A percentile compares a stretch with the other conserved stretches of the same genome.
Evolutionary conservation across 2,113 vertebrate genomes (phyloP).

Genomic region (Stomatorhinus ivindoensis): DNA sequence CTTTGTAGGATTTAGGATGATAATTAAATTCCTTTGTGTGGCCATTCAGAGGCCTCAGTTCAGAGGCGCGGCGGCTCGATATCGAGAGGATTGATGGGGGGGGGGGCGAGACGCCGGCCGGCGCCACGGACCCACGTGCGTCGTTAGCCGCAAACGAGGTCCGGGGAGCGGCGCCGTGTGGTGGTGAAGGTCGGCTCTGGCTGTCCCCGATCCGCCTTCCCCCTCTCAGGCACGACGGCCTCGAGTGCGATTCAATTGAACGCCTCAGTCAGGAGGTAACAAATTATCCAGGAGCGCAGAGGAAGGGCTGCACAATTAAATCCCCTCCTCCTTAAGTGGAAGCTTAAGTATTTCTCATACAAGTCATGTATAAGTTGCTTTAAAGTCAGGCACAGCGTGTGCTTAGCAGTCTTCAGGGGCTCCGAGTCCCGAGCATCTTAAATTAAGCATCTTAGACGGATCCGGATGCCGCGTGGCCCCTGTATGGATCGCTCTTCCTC

Average conservation of each 20-base stretch:
- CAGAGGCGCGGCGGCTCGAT: neutral
- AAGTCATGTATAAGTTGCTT: conserved; percentile 2
- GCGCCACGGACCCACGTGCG: neutral
- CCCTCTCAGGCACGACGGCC: neutral
- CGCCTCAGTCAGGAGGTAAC: neutral
- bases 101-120: neutral
- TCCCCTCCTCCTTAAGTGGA: neutral
- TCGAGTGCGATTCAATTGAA: neutral
- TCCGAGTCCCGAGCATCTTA: neutral
- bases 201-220: neutral
- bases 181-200: neutral
- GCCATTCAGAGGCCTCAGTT: neutral
- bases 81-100: neutral
- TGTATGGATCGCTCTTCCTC: neutral
- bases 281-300: neutral
- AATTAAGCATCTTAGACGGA: neutral
- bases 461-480: neutral
- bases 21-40: neutral
- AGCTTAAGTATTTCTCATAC: conserved; percentile 9
- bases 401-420: neutral
- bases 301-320: neutral
- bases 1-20: neutral
- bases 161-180: neutral
- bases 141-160: conserved; percentile 5
- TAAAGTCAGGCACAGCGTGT: neutral